These are phyloP conservation scores for Drosophila leontia DNA, from an alignment of 1,140 invertebrate species.

Conservation along the genomic window DNA sequence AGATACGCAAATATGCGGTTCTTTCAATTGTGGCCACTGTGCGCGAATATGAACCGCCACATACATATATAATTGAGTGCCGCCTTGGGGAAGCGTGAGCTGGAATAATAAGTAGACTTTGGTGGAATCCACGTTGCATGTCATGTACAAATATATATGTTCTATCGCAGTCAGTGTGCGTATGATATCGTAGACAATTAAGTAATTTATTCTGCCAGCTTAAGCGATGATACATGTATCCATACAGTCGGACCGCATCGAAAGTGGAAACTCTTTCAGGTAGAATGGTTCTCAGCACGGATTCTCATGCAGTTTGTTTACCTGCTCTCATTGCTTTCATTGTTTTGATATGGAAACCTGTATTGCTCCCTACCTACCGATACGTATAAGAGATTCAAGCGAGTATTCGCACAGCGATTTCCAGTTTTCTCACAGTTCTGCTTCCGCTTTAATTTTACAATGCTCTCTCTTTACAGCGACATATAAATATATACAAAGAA, in stretches of 20 bases:
- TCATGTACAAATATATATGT: constrained; percentile 35
- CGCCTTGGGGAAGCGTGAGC: constrained; percentile 46
- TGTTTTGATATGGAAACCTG: constrained; percentile 30
- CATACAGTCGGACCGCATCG: constrained; percentile 1
- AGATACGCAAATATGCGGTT: constrained; percentile 33
- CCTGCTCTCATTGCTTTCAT: constrained; percentile 31
- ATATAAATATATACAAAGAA: too few relatives aligned
- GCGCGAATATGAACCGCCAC: constrained; percentile 35
- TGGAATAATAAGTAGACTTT: constrained; percentile 44
- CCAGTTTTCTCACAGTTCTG: constrained; percentile 23
- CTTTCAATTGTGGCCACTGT: constrained; percentile 46
- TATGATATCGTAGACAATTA: constrained; percentile 39
- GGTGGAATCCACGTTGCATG: constrained; percentile 36
- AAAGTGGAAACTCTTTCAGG: constrained; percentile 40
- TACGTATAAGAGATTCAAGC: constrained; percentile 22
- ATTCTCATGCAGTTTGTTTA: constrained; percentile 32
- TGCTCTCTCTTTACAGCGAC: background rate
- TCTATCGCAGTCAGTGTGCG: constrained; percentile 21
- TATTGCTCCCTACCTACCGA: constrained; percentile 11
- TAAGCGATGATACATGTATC: constrained; percentile 5
- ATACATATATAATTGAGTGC: constrained; percentile 13
- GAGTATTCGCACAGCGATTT: constrained; percentile 21
- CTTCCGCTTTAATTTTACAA: constrained; percentile 31
- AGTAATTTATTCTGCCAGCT: constrained; percentile 42
- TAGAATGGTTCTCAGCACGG: constrained; percentile 17